Evolutionary conservation across 2,888 invertebrate genomes (phyloP).

Genomic region (Alitta virens): DNA sequence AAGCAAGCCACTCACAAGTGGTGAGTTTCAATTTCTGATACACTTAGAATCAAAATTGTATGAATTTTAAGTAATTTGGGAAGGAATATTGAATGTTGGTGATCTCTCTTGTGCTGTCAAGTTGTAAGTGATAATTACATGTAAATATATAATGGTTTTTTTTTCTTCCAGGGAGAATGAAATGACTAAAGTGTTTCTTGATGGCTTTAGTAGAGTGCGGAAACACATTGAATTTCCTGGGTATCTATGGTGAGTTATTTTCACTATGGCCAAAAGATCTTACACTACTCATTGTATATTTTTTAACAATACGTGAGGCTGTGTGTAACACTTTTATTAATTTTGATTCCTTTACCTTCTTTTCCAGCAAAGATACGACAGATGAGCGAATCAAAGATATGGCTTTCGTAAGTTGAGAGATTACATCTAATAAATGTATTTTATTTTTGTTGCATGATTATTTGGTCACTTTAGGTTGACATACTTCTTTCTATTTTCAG

Average conservation of each 20-base stretch:
- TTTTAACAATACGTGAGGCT: too few species aligned
- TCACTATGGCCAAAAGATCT: too few species aligned
- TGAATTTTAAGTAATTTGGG: too few species aligned
- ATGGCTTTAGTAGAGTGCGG: conserved; percentile 51
- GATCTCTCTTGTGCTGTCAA: too few species aligned
- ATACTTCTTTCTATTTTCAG: conserved; percentile 23
- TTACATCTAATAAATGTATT: not conserved
- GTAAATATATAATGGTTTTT: too few species aligned
- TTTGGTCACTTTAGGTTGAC: not conserved
- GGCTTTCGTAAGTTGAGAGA: conserved; percentile 28
- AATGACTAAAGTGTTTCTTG: conserved; percentile 42
- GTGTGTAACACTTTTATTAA: too few species aligned
- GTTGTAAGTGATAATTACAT: too few species aligned
- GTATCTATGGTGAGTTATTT: conserved; percentile 33
- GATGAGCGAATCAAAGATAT: conserved; percentile 32
- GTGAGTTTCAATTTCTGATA: conserved; percentile 3
- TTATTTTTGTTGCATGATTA: not conserved
- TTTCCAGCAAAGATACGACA: conserved; percentile 30
- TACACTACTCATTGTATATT: too few species aligned
- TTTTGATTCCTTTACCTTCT: not conserved
- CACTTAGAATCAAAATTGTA: not conserved
- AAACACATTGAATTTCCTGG: conserved; percentile 61
- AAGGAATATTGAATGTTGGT: too few species aligned
- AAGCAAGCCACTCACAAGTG: conserved; percentile 2
- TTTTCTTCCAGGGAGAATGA: conserved; percentile 43